These are phyloP conservation scores for Athene noctua DNA, from an alignment of 2,113 vertebrate species.

Conservation along the genomic window DNA sequence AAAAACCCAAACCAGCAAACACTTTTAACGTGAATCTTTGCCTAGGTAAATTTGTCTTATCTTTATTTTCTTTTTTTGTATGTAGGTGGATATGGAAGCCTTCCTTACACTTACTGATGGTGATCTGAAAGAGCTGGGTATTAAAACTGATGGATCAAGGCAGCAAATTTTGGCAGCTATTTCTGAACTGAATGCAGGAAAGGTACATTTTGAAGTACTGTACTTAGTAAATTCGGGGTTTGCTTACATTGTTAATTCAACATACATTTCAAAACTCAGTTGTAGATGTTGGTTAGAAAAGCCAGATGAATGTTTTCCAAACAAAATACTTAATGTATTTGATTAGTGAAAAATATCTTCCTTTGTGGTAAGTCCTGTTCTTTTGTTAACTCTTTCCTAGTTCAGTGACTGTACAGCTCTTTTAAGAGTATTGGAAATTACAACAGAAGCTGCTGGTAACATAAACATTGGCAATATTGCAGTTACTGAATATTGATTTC, in stretches of 20 bases:
- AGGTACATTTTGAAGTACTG: conserved; percentile 73
- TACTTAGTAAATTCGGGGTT: background rate
- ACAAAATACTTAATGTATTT: background rate
- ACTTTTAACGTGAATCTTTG: background rate
- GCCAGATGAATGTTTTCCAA: background rate
- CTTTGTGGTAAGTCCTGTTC: background rate
- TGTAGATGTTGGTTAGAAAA: background rate
- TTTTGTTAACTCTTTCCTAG: background rate
- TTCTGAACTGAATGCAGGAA: conserved; percentile 97
- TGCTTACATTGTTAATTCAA: background rate
- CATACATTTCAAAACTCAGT: background rate
- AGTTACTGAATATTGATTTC: background rate
- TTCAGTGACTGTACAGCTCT: background rate
- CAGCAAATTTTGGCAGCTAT: conserved; percentile 97
- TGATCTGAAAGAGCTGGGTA: conserved; percentile 96
- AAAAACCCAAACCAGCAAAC: background rate
- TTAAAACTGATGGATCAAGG: conserved; percentile 93
- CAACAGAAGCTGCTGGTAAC: background rate
- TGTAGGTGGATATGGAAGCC: conserved; percentile 96
- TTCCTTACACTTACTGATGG: conserved; percentile 95
- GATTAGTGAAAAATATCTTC: background rate
- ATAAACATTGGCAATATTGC: background rate
- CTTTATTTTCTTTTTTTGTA: background rate
- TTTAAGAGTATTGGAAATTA: background rate
- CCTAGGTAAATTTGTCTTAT: background rate